phyloP scores from a whole-genome alignment of 1,140 invertebrate species.

The Zaprionus inermis region DNA sequence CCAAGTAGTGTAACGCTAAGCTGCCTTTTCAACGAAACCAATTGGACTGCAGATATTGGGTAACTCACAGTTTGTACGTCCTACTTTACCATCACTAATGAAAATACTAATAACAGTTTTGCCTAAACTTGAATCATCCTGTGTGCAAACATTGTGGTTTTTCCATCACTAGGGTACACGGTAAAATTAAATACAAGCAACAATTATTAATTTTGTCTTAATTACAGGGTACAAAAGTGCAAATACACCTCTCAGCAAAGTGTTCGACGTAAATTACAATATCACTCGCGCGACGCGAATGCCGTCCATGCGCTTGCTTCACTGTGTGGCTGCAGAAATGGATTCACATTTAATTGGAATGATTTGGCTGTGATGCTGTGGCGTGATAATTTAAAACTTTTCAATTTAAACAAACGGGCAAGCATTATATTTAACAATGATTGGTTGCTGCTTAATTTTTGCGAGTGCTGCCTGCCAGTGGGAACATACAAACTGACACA shows the following conservation, averaged over 20 bases:
- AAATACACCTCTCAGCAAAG: neutral
- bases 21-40: neutral
- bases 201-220: neutral
- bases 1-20: neutral
- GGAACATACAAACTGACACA: slow-evolving; percentile 75
- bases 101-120: neutral
- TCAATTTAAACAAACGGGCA: slow-evolving; percentile 71
- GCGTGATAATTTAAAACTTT: slow-evolving; percentile 77
- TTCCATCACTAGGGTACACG: neutral
- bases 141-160: neutral
- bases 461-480: slow-evolving; percentile 49
- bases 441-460: slow-evolving; percentile 78
- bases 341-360: slow-evolving; percentile 83
- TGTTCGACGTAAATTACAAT: slow-evolving; percentile 5
- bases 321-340: slow-evolving; percentile 42
- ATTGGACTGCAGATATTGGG: neutral
- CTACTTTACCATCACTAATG: neutral
- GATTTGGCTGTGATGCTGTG: slow-evolving; percentile 75
- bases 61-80: neutral
- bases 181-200: neutral
- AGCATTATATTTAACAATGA: slow-evolving; percentile 73
- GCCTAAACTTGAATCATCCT: neutral
- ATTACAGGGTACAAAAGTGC: neutral
- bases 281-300: neutral
- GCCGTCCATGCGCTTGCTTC: neutral